These are phyloP conservation scores for Bombycilla garrulus DNA, from an alignment of 2,113 vertebrate species.

Conservation along the genomic window DNA sequence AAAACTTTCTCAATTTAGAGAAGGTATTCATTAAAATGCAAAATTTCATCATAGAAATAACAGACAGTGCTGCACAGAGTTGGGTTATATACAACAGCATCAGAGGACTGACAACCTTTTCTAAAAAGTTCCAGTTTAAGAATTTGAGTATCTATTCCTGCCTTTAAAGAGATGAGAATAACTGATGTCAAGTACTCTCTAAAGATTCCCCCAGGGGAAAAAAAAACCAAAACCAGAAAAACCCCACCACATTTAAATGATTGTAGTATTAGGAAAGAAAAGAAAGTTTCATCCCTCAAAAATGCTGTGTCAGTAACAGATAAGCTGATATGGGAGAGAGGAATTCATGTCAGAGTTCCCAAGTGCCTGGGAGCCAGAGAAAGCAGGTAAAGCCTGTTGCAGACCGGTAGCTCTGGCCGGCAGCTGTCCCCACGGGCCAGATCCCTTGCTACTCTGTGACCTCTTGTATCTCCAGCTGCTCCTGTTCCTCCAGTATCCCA, in stretches of 20 bases:
- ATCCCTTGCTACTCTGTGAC: fast-evolving
- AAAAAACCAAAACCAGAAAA: background rate
- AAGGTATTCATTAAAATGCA: background rate
- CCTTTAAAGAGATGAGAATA: background rate
- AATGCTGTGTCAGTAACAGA: background rate
- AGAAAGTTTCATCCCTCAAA: background rate
- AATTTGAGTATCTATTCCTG: background rate
- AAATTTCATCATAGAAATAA: background rate
- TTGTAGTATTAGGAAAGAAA: background rate
- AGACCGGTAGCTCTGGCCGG: fast-evolving
- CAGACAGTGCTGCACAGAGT: background rate
- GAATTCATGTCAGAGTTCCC: background rate
- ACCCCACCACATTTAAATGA: background rate
- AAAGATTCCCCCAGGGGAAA: background rate
- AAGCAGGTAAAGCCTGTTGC: background rate
- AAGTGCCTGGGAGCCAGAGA: no score
- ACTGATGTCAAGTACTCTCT: background rate
- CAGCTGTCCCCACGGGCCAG: background rate
- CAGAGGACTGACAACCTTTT: background rate
- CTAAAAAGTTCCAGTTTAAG: background rate
- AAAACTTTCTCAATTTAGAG: background rate
- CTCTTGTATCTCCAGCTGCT: background rate
- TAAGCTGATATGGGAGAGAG: background rate
- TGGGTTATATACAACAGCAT: background rate
- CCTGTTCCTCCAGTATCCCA: fast-evolving